Evolutionary conservation across 2,797 vertebrate species (phyloP), one percentile per base, ranked within the genome.

Genomic region (Cyprinodon diabolis): DNA sequence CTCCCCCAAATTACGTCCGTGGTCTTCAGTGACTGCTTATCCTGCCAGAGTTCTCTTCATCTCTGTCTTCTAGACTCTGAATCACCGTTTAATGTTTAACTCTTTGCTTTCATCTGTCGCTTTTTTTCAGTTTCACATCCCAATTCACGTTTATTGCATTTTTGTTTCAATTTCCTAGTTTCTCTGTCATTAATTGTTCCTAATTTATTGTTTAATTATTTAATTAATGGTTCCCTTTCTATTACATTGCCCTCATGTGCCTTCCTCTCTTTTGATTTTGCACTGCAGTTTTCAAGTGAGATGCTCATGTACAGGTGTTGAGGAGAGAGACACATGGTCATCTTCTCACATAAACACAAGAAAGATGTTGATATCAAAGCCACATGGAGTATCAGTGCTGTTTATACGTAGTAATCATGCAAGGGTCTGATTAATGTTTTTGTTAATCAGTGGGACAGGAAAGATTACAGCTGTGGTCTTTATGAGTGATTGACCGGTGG

Each of bases 381-480:
- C 82, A 84, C 85, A 70, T 80, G 84, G 68, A 86, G 82, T 80
- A 86, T 87, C 83, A 74, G 74, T 87, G 77, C 74, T 93, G 90
- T 94, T 92, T 93, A 92, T 87, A 65, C 3, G 21, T 13, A 86
- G 80, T 76, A 92, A 88, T 91, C 84, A 87, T 86, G 77, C 87
- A 78, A 73, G 84, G 60, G 71, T 76, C 84, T 94, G 92, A 93
- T 93, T 92, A 91, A 92, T 93, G 90, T 89, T 90, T 81, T 78
- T 80, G 76, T 89, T 90, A 89, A 93, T 93, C 90, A 90, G 88
- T 30, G 74, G 49, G 65, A 81, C 81, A 78, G 86, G 87, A 84
- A 89, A 73, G 76, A 79, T 73, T 88, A 65, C 15, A 70, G 69
- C 74, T 77, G 85, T 85, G 79, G 77, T 21, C 58, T 40, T 68